Evolutionary conservation across 1,140 invertebrate genomes (phyloP).

Genomic region (Cotesia chilonis): DNA sequence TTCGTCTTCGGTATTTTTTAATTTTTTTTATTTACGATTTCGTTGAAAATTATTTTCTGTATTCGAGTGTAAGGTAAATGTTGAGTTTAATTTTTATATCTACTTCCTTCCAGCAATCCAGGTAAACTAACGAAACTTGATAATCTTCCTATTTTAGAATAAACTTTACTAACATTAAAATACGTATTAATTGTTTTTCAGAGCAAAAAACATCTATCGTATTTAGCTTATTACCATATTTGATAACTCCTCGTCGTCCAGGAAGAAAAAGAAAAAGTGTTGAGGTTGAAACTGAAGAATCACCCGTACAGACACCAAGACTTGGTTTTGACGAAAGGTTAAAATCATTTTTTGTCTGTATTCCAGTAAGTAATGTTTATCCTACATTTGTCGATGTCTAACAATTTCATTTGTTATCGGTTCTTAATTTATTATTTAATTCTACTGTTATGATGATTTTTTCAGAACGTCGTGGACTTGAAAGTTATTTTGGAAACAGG

Average conservation of each 20-base stretch:
- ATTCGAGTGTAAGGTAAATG: too few relatives aligned
- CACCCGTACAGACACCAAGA: background rate
- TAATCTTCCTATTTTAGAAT: background rate
- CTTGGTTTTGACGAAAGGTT: constrained; percentile 1
- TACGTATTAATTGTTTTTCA: constrained; percentile 3
- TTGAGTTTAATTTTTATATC: too few relatives aligned
- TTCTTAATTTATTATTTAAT: background rate
- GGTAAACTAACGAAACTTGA: background rate
- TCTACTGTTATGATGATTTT: background rate
- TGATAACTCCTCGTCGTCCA: constrained; percentile 15
- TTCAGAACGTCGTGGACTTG: constrained; percentile 20
- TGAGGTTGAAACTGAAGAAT: background rate
- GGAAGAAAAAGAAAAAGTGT: constrained; percentile 27
- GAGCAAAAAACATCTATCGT: constrained; percentile 13
- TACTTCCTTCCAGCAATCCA: background rate
- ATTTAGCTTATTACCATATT: constrained; percentile 18
- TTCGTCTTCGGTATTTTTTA: too few relatives aligned
- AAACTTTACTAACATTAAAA: constrained; percentile 1
- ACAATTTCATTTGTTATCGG: background rate
- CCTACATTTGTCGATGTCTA: background rate
- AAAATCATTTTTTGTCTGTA: constrained; percentile 15
- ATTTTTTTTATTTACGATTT: too few relatives aligned
- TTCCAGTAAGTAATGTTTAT: background rate
- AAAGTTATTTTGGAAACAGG: constrained; percentile 10
- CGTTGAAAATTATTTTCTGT: too few relatives aligned